These are phyloP conservation scores for Cyrtorhinus lividipennis DNA, from an alignment of 1,140 invertebrate species.

Conservation along the genomic window DNA sequence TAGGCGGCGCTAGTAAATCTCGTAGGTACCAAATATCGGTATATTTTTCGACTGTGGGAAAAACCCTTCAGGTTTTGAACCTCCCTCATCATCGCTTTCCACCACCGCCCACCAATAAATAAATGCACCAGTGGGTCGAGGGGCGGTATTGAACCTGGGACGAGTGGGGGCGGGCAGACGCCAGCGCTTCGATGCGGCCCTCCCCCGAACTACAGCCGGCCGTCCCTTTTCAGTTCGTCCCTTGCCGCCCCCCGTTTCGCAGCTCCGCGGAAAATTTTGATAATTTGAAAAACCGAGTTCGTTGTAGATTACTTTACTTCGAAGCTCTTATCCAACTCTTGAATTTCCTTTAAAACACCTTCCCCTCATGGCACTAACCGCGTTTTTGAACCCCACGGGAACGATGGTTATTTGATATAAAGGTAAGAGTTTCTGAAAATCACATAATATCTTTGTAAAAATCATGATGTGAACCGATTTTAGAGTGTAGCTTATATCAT, in stretches of 20 bases:
- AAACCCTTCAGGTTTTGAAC: not conserved
- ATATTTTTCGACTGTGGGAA: not conserved
- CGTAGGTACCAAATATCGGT: not conserved
- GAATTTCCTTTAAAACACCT: not conserved
- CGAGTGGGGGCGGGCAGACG: not conserved
- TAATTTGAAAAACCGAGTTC: not conserved
- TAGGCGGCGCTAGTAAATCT: not conserved
- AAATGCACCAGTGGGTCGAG: constrained; percentile 4
- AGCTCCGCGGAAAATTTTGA: not conserved
- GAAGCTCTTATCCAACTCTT: not conserved
- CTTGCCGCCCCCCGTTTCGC: not conserved
- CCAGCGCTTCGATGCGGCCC: not conserved
- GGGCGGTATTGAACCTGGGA: not conserved
- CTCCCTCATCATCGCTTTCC: too few relatives aligned
- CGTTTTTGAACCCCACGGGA: not conserved
- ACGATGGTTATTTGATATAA: not conserved
- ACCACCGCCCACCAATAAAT: constrained; percentile 1
- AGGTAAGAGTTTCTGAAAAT: not conserved
- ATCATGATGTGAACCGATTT: not conserved
- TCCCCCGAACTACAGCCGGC: not conserved
- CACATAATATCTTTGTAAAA: not conserved
- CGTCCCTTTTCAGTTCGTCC: not conserved
- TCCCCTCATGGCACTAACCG: not conserved
- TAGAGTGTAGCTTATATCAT: not conserved
- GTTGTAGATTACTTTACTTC: not conserved